Evolutionary conservation across 2,113 vertebrate genomes (phyloP).

Genomic region (Sinocyclocheilus anshuiensis): DNA sequence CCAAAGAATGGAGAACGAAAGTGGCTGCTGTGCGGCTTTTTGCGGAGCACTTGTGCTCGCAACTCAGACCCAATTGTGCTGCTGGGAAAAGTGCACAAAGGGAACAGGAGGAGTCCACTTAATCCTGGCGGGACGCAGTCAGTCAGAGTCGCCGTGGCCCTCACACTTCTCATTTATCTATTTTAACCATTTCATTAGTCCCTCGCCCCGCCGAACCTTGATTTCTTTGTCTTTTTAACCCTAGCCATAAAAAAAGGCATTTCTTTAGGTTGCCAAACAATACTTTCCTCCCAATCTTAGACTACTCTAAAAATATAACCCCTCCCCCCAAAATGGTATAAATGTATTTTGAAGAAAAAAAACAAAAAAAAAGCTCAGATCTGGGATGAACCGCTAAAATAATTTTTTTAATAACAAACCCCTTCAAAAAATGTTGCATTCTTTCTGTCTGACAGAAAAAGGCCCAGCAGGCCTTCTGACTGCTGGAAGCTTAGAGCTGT

Average conservation of each 20-base stretch:
- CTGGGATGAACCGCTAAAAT: constrained; percentile 54
- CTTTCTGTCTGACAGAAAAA: constrained; percentile 56
- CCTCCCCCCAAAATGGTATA: not conserved
- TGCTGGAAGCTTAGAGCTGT: constrained; percentile 69
- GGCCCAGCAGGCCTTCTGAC: constrained; percentile 62
- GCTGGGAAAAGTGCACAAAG: constrained; percentile 71
- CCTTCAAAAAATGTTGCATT: constrained; percentile 48
- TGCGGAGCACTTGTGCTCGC: constrained; percentile 51
- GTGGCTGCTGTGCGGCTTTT: constrained; percentile 34
- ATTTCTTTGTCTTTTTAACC: constrained; percentile 68
- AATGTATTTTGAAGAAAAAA: not conserved
- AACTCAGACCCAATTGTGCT: constrained; percentile 50
- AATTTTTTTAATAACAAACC: constrained; percentile 59
- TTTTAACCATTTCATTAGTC: constrained; percentile 69
- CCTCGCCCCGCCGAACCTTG: constrained; percentile 52
- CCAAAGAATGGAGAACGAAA: constrained; percentile 44
- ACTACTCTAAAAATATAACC: constrained; percentile 13
- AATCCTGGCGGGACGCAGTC: constrained; percentile 65
- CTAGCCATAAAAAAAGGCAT: constrained; percentile 64
- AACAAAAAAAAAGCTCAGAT: constrained; percentile 34
- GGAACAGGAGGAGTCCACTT: constrained; percentile 74
- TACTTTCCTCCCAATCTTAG: not conserved
- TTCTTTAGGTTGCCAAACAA: constrained; percentile 19
- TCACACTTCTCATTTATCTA: constrained; percentile 57
- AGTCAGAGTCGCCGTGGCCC: constrained; percentile 59